Evolutionary conservation across 2,888 invertebrate genomes (phyloP).

Genomic region (Meganola albula): DNA sequence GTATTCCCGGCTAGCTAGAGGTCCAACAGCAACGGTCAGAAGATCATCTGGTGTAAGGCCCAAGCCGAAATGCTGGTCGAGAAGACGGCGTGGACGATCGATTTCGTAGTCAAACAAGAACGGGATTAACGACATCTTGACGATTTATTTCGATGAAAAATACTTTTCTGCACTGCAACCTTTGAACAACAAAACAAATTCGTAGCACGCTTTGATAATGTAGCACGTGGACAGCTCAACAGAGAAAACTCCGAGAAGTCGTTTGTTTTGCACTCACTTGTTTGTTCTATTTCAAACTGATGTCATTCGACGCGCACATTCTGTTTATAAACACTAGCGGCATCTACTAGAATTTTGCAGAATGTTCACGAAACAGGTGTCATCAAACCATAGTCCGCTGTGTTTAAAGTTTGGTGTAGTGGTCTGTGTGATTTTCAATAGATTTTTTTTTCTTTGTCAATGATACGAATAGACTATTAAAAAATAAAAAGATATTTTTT

Average conservation of each 20-base stretch:
- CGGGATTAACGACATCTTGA: slow-evolving; percentile 72
- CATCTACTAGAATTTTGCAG: slow-evolving; percentile 42
- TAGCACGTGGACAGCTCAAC: too few relatives aligned
- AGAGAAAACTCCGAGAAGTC: not conserved
- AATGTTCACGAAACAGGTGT: slow-evolving; percentile 44
- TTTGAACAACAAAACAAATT: too few relatives aligned
- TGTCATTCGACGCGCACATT: slow-evolving; percentile 28
- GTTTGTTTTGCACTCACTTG: slow-evolving; percentile 15
- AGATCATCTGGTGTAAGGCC: slow-evolving; percentile 70
- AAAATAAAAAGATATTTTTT: too few relatives aligned
- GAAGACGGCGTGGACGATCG: slow-evolving; percentile 59
- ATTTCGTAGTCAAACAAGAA: slow-evolving; percentile 57
- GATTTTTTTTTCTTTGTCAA: too few relatives aligned
- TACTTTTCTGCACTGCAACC: slow-evolving; percentile 6
- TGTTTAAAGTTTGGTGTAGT: not conserved
- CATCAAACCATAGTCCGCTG: slow-evolving; percentile 29
- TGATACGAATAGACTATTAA: too few relatives aligned
- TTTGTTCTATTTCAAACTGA: slow-evolving; percentile 41
- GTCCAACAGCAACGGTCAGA: slow-evolving; percentile 39
- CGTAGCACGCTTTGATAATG: too few relatives aligned
- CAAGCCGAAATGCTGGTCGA: slow-evolving; percentile 76
- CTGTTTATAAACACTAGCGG: slow-evolving; percentile 40
- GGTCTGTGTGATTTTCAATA: too few relatives aligned
- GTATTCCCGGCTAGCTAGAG: slow-evolving; percentile 48
- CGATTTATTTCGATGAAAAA: slow-evolving; percentile 4